Base-by-base conservation (phyloP, 1,140 invertebrate genomes). In the Wasmannia auropunctata region DNA sequence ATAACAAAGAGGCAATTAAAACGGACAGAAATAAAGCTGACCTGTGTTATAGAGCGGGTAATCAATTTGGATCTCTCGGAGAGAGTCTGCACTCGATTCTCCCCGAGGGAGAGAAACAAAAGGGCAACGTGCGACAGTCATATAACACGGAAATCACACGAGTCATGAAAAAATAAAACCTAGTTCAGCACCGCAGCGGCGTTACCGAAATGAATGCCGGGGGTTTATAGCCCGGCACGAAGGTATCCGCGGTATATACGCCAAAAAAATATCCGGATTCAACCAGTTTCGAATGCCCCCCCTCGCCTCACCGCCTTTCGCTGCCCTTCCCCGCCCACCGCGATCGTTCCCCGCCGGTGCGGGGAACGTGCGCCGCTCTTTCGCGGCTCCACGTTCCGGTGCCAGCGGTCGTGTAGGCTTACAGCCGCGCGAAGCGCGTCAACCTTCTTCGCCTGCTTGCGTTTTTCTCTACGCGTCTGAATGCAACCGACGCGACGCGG, bases 401-500 rank as follows among this genome's bases (percentile, higher is more conserved):
- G 16, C 49, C 54, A 28, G 51, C 85, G 37, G 63, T 67, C 63
- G 63, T 87, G 58, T 69, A n/a, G n/a, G n/a, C n/a, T n/a, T n/a
- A 85, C 69, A 34, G 58, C 51, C 51, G 51, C 31, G 4, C 10
- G 7, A 7, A 7, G 37, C 3, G 22, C 1, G n/a, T 81, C 31
- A 25, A 51, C 58, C 31, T 51, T 14, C 43, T 31, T 60, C 84
- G 58, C 63, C 46, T n/a, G 51, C 51, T 72, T 37, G 70, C 65
- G 79, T 87, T 87, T n/a, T n/a, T n/a, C n/a, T 85, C 86, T 81
- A 25, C 88, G 31, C 43, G 88, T 91, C 87, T 81, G 81, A 86
- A 90, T 93, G 88, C 89, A 70, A 58, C 85, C 80, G 83, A 89
- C 77, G 90, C 79, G n/a, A n/a, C n/a, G n/a, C n/a, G n/a, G n/a